Percentiles rank a stretch among this genome's conserved stretches.
These are phyloP conservation scores for Toxostoma redivivum DNA, from an alignment of 2,113 vertebrate species.

Conservation along the genomic window DNA sequence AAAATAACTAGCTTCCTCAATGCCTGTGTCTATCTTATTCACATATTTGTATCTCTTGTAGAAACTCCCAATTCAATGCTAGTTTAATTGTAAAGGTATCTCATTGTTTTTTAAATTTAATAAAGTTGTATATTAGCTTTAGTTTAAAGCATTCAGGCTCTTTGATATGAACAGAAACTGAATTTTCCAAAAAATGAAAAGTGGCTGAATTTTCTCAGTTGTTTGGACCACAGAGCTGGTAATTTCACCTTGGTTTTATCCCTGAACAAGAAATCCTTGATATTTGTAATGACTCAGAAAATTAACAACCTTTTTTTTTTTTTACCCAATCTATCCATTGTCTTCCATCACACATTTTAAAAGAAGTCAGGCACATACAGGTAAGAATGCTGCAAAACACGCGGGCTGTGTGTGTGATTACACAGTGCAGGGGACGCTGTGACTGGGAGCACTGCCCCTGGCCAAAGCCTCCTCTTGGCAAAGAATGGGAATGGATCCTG, in stretches of 20 bases:
- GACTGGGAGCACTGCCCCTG: background rate
- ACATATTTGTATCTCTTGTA: background rate
- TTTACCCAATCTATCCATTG: background rate
- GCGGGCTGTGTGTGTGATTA: fast-evolving
- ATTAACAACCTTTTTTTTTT: background rate
- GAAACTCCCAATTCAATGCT: background rate
- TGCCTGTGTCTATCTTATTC: background rate
- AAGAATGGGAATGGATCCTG: background rate
- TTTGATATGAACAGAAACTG: background rate
- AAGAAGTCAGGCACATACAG: background rate
- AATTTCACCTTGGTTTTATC: background rate
- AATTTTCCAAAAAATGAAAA: background rate
- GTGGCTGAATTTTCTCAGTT: background rate
- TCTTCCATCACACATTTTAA: background rate
- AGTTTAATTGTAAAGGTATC: background rate
- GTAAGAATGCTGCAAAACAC: fast-evolving
- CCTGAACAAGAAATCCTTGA: background rate
- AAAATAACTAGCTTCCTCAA: background rate
- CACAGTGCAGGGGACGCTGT: fast-evolving
- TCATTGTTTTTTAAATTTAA: background rate
- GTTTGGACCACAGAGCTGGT: background rate
- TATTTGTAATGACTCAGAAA: background rate
- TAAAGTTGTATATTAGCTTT: background rate
- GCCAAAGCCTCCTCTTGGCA: background rate
- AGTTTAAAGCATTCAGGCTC: background rate